These are phyloP conservation scores for Drosophila villosipedis DNA, from an alignment of 2,888 invertebrate genomes.

Conservation along the genomic window DNA sequence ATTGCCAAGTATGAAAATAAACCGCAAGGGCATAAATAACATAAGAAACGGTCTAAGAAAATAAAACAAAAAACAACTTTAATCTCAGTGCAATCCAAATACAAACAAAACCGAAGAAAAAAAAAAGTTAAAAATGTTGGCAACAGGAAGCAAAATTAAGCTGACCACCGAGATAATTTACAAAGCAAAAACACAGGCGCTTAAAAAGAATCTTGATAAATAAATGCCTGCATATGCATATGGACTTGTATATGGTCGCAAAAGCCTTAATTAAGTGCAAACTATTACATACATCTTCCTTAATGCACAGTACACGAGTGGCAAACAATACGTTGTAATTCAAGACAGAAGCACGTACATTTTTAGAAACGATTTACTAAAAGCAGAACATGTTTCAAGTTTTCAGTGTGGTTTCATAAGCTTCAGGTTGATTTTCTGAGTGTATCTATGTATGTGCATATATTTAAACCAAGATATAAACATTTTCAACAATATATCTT, in stretches of 20 bases:
- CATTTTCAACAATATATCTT: neutral
- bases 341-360: neutral
- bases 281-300: neutral
- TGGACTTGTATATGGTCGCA: neutral
- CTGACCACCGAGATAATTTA: constrained; percentile 5
- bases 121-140: constrained; percentile 10
- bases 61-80: constrained; percentile 2
- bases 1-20: constrained; percentile 52
- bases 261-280: neutral
- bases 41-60: constrained; percentile 37
- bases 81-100: constrained; percentile 27
- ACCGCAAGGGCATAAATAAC: constrained; percentile 68
- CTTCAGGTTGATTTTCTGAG: neutral
- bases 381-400: neutral
- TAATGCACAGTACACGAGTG: neutral
- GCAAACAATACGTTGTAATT: neutral
- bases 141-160: constrained; percentile 3
- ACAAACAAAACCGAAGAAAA: constrained; percentile 9
- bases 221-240: constrained; percentile 1
- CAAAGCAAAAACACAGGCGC: constrained; percentile 1
- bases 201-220: constrained; percentile 1
- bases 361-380: neutral
- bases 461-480: neutral
- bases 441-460: neutral
- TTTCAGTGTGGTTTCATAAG: neutral